Evolutionary conservation across 2,797 vertebrate genomes (phyloP).

Genomic region (Sylvia borin): DNA sequence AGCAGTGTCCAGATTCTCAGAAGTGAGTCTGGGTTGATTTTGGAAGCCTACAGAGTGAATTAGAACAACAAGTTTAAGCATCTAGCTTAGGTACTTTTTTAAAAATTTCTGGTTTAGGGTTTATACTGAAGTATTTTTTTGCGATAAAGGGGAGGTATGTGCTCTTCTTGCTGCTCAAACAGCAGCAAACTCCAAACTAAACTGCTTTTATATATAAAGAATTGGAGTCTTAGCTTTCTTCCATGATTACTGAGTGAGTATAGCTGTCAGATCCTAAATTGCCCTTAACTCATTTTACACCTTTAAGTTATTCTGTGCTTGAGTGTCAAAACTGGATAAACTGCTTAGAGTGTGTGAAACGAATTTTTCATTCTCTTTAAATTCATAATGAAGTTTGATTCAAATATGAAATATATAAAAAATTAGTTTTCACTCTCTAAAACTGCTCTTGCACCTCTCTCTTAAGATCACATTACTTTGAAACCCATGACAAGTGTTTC

Average conservation of each 20-base stretch:
- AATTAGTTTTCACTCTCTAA: neutral
- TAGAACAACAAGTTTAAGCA: neutral
- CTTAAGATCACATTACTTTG: neutral
- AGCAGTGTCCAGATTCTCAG: neutral
- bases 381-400: neutral
- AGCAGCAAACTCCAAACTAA: neutral
- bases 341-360: accelerated
- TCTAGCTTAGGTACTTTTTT: neutral
- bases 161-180: neutral
- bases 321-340: neutral
- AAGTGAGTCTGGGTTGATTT: neutral
- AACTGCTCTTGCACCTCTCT: neutral
- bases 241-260: neutral
- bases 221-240: neutral
- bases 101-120: neutral
- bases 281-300: neutral
- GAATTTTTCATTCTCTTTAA: neutral
- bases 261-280: neutral
- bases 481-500: neutral
- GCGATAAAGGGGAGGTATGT: neutral
- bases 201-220: neutral
- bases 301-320: neutral
- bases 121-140: neutral
- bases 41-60: neutral
- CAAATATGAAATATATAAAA: neutral